Base-by-base conservation (phyloP, 1,140 invertebrate species). In the Saccostrea echinata region DNA sequence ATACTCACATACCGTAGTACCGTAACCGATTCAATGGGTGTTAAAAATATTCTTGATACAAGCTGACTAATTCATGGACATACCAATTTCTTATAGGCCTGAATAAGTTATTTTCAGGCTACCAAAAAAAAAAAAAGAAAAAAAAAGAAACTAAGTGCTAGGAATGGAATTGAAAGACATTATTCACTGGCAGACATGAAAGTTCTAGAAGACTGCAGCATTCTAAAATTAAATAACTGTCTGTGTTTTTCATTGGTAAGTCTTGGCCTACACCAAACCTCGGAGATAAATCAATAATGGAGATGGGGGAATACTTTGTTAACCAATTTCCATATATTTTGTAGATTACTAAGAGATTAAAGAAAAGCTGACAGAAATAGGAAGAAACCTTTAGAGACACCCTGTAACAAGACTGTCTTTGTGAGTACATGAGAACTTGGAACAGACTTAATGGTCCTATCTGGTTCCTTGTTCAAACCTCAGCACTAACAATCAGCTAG, bases 281-380 rank as follows among this genome's bases (percentile, higher is more conserved):
- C 68, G 0, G 24, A 33, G 68, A 76, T n/a, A n/a, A 76, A 76
- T 76, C 68, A 76, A 76, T 76, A 76, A 16, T 12, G 27, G 68
- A 18, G 64, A 68, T 68, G 64, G 64, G n/a, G 30, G 12, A 76
- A 33, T 9, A 30, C 27, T 33, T 30, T 30, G 68, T 76, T 76
- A 76, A 76, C 68, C 68, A 76, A 76, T 76, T 76, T 76, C 68
- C 68, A 76, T 76, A 76, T 11, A 76, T 76, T 76, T 76, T 12
- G 68, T 16, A 27, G 68, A 30, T 30, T 30, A 76, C 27, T 27
- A 76, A 76, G 33, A 76, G 30, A 24, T 76, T 33, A 30, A 33
- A 76, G 68, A 61, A 61, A 43, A 43, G 16, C 27, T 76, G 27
- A 27, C 68, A 76, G 68, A 30, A 18, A 76, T 30, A 27, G 24